Evolutionary conservation across 2,797 vertebrate genomes (phyloP).

Genomic region (Cheracebus regulus): DNA sequence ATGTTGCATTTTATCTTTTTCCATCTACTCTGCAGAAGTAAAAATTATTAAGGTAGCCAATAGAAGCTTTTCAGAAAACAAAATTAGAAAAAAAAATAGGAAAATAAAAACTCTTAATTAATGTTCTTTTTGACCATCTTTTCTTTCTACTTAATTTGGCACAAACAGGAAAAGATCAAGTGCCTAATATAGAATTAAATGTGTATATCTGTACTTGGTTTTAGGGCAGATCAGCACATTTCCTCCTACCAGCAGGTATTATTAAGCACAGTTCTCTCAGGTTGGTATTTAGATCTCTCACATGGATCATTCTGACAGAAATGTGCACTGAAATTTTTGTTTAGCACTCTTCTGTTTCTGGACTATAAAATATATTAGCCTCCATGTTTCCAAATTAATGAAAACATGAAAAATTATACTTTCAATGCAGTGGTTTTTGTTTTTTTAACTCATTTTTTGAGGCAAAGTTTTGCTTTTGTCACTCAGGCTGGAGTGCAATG

Average conservation of each 20-base stretch:
- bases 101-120: background rate
- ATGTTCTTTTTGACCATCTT: background rate
- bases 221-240: background rate
- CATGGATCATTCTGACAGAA: background rate
- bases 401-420: background rate
- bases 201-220: background rate
- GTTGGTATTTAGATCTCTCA: background rate
- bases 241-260: background rate
- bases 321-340: background rate
- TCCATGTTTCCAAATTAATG: background rate
- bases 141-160: background rate
- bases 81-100: background rate
- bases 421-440: background rate
- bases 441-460: background rate
- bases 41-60: background rate
- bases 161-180: background rate
- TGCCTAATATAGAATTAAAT: background rate
- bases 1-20: background rate
- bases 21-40: background rate
- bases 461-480: background rate
- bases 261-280: background rate
- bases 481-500: background rate
- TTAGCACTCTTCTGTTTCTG: background rate
- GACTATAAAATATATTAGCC: background rate
- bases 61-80: constrained; percentile 3